Conservation (phyloP, 2,113 vertebrate genomes). For the Rhinolophus ferrumequinum region DNA sequence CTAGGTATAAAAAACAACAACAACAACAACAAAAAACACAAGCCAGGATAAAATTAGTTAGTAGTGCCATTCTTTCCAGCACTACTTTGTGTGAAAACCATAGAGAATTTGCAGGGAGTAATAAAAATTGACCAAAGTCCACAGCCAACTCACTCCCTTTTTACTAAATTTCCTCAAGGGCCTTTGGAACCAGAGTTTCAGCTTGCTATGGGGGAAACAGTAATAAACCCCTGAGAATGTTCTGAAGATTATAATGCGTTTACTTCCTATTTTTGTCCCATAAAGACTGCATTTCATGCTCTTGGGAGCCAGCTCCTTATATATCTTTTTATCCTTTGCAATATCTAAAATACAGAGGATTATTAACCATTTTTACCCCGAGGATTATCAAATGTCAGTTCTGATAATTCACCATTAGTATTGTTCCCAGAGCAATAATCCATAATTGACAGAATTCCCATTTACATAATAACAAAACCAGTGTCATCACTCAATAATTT, state of each 20-base stretch:
- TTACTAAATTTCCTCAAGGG: not conserved
- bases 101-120: slow-evolving; percentile 49
- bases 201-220: not conserved
- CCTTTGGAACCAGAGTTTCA: slow-evolving; percentile 23
- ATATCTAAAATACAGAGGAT: not conserved
- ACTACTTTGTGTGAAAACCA: slow-evolving; percentile 40
- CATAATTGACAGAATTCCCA: not conserved
- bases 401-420: not conserved
- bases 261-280: not conserved
- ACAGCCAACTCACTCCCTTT: not conserved
- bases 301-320: not conserved
- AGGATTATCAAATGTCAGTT: not conserved
- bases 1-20: no score
- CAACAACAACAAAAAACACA: no score
- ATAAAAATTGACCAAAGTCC: slow-evolving; percentile 53
- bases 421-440: not conserved
- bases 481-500: not conserved
- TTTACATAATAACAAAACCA: not conserved
- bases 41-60: slow-evolving; percentile 47
- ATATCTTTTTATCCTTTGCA: not conserved
- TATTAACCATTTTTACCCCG: not conserved
- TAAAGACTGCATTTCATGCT: not conserved
- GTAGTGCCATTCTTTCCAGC: not conserved
- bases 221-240: not conserved
- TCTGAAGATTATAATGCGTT: not conserved